A percentile compares a stretch with the other conserved stretches of the same genome.
Conservation (phyloP, 2,113 vertebrate species). For the crab-eating macaque (Macaca fascicularis) region T2T-MFA8v1.1 NC_088381.1:159839001-159839500, state of each 20-base stretch:
- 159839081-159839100: background rate
- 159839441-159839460: slow-evolving; percentile 31
- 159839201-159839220: slow-evolving; percentile 63
- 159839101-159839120: background rate
- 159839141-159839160: background rate
- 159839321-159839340: slow-evolving; percentile 16
- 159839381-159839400: background rate
- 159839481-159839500: background rate
- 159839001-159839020: slow-evolving; percentile 26
- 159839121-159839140: background rate
- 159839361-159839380: background rate
- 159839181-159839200: slow-evolving; percentile 63
- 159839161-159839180: background rate
- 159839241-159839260: slow-evolving; percentile 50
- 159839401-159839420: background rate
- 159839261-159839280: slow-evolving; percentile 62
- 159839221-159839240: slow-evolving; percentile 65
- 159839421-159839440: background rate
- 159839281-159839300: slow-evolving; percentile 44
- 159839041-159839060: background rate
- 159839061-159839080: background rate
- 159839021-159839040: slow-evolving; percentile 48
- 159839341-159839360: background rate
- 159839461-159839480: background rate
- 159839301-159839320: slow-evolving; percentile 36